A percentile compares a stretch with the other conserved stretches of the same genome.
phyloP scores from a whole-genome alignment of 2,113 vertebrate species.

The Athene cunicularia region DNA sequence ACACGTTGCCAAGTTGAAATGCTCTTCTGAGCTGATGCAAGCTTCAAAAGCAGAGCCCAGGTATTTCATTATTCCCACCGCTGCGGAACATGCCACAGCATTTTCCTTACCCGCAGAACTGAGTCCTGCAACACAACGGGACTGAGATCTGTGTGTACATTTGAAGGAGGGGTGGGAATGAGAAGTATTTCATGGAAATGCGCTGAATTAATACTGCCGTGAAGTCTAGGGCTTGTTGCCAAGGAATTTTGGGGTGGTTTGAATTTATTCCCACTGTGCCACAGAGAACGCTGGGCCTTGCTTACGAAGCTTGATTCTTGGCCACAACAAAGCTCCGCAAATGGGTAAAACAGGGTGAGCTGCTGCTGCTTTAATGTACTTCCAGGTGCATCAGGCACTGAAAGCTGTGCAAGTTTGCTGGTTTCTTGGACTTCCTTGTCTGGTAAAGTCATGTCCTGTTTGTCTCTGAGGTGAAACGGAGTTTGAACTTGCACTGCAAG shows the following conservation, averaged over 20 bases:
- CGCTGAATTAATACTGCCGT: background rate
- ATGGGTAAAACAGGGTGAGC: background rate
- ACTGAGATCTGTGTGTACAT: accelerated
- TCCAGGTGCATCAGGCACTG: background rate
- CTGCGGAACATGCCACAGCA: background rate
- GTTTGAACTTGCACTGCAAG: background rate
- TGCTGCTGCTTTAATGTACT: background rate
- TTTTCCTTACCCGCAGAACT: background rate
- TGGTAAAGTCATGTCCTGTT: background rate
- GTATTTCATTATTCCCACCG: background rate
- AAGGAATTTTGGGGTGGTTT: constrained; percentile 31
- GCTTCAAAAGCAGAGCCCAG: background rate
- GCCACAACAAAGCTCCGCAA: background rate
- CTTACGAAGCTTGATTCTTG: background rate
- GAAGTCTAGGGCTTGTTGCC: background rate
- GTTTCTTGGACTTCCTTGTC: background rate
- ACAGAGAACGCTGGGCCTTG: background rate
- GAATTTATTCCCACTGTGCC: constrained; percentile 4
- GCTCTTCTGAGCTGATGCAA: background rate
- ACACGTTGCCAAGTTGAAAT: background rate
- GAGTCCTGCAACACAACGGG: accelerated
- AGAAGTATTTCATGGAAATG: background rate
- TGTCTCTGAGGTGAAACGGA: background rate
- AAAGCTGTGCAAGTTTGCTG: background rate
- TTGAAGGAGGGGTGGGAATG: background rate